Percentiles rank a stretch among this genome's conserved stretches.
phyloP scores from a whole-genome alignment of 2,888 invertebrate species.

The Athalia circularis region DNA sequence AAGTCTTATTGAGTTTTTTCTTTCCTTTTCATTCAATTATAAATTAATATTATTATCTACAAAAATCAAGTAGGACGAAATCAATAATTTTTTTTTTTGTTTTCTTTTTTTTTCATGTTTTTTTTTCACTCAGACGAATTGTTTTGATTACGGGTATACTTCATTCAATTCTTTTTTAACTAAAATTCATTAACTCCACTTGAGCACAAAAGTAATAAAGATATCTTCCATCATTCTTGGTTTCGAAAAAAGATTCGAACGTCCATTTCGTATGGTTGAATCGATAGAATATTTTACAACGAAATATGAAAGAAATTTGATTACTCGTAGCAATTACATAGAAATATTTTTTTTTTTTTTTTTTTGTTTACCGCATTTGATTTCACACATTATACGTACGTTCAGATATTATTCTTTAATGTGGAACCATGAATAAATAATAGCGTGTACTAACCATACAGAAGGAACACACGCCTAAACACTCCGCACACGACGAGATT shows the following conservation, averaged over 20 bases:
- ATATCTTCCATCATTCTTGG: conserved; percentile 12
- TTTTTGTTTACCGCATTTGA: background rate
- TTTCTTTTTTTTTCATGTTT: background rate
- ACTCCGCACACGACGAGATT: conserved; percentile 56
- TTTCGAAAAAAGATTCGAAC: background rate
- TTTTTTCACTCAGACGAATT: background rate
- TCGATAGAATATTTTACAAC: background rate
- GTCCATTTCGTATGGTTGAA: background rate
- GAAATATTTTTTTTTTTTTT: too few relatives aligned
- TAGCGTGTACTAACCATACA: conserved; percentile 1
- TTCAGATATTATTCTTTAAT: background rate
- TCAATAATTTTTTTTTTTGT: background rate
- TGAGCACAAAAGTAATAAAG: conserved; percentile 25
- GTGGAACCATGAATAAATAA: conserved; percentile 19
- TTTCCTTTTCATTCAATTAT: conserved; percentile 13
- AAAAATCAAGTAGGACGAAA: background rate
- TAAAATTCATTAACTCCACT: conserved; percentile 1
- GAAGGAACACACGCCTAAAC: conserved; percentile 51
- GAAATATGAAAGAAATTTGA: background rate
- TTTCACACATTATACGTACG: background rate
- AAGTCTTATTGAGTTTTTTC: background rate
- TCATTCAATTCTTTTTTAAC: background rate
- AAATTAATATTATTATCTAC: conserved; percentile 2
- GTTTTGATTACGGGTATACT: background rate
- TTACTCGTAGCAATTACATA: background rate